phyloP scores from a whole-genome alignment of 2,797 vertebrate species.

The Gymnothorax reevesii region DNA sequence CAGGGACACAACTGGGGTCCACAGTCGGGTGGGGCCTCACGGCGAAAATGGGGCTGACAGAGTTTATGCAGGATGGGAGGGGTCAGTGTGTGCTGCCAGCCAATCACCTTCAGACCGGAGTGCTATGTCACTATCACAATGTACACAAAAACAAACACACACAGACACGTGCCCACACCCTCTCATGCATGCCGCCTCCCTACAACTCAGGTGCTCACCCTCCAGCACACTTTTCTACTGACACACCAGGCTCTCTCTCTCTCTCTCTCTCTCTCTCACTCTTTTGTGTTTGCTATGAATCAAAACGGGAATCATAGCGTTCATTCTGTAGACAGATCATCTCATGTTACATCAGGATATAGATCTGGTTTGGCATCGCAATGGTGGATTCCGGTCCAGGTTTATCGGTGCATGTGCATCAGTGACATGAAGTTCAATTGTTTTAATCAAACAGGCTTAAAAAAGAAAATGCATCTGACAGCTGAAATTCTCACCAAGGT shows the following conservation, averaged over 20 bases:
- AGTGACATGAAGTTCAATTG: too few species aligned
- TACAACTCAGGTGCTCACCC: neutral
- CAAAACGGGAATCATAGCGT: too few species aligned
- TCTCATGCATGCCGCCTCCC: neutral
- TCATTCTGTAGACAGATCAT: too few species aligned
- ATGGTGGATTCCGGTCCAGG: too few species aligned
- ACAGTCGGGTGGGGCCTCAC: conserved; percentile 62
- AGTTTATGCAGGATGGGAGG: conserved; percentile 8
- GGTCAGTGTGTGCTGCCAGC: conserved; percentile 13
- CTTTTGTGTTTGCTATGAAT: neutral
- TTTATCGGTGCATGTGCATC: too few species aligned
- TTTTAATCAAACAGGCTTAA: too few species aligned
- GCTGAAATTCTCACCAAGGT: too few species aligned
- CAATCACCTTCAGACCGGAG: neutral
- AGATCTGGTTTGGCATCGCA: too few species aligned
- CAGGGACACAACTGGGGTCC: conserved; percentile 54
- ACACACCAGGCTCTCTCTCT: neutral
- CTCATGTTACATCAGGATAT: too few species aligned
- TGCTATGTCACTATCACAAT: neutral
- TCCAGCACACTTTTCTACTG: neutral
- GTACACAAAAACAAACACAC: neutral
- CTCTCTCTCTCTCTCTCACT: too few species aligned
- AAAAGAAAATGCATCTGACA: too few species aligned
- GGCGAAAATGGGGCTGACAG: conserved; percentile 78
- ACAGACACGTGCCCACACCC: neutral